These are phyloP conservation scores for Acanthis flammea DNA, from an alignment of 2,797 vertebrate species.

Conservation along the genomic window DNA sequence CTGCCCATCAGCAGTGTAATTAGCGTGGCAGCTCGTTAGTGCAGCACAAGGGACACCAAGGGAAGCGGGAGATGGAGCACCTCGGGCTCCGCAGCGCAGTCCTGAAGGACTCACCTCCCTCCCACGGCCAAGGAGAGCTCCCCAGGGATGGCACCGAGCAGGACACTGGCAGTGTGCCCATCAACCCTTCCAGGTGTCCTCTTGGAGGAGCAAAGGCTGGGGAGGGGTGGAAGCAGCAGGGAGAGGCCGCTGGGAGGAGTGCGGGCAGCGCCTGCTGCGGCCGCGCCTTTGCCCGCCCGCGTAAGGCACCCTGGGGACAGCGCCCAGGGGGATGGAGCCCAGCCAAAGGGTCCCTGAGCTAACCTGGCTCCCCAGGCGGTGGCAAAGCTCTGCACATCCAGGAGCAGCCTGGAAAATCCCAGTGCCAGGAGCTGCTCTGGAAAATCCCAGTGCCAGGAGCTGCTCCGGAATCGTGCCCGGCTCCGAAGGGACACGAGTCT, in stretches of 20 bases:
- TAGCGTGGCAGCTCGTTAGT: background rate
- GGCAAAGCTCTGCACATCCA: background rate
- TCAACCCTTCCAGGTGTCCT: background rate
- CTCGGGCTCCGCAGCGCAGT: background rate
- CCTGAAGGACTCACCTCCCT: background rate
- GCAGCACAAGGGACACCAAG: background rate
- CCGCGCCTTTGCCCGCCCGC: background rate
- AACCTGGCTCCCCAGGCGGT: conserved; percentile 17
- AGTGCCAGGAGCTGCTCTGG: background rate
- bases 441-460: background rate
- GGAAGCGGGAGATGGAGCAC: background rate
- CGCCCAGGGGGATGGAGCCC: background rate
- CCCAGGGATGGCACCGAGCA: background rate
- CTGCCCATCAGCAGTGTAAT: background rate
- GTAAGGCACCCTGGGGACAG: conserved; percentile 55
- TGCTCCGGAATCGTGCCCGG: background rate
- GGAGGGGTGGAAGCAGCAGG: background rate
- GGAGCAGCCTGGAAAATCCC: background rate
- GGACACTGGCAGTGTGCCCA: background rate
- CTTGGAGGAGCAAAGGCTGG: background rate
- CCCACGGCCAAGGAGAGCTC: background rate
- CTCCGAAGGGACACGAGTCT: background rate
- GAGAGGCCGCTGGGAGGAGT: background rate
- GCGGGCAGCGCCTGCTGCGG: background rate
- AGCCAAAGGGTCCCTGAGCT: conserved; percentile 66